Evolutionary conservation across 1,140 invertebrate species (phyloP).

Genomic region (Druon quercuslanigerum): DNA sequence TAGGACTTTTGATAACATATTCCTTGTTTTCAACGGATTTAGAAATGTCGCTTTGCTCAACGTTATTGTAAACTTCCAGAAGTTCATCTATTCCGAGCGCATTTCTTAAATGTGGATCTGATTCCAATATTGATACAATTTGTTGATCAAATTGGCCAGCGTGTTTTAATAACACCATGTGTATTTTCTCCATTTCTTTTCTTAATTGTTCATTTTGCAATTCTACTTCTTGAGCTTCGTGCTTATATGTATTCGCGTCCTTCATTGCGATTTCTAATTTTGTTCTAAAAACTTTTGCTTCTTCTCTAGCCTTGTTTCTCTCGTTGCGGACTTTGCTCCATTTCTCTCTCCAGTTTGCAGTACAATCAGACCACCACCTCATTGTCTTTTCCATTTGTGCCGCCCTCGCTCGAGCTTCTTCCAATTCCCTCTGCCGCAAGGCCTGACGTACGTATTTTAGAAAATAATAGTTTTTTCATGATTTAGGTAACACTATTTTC

Average conservation of each 20-base stretch:
- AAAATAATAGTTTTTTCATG: no score
- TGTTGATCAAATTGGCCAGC: constrained; percentile 79
- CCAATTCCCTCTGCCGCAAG: constrained; percentile 86
- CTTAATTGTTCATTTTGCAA: constrained; percentile 87
- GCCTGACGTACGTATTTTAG: constrained; percentile 70
- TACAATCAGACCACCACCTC: constrained; percentile 97
- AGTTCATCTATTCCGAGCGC: constrained; percentile 68
- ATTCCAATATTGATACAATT: constrained; percentile 68
- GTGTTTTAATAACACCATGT: constrained; percentile 81
- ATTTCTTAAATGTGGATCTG: constrained; percentile 68
- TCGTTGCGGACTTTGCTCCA: constrained; percentile 95
- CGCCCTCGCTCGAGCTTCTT: constrained; percentile 92
- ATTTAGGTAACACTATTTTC: no score
- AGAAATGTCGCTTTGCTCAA: constrained; percentile 44
- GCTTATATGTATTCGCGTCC: constrained; percentile 84
- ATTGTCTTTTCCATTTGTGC: constrained; percentile 99
- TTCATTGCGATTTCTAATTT: constrained; percentile 88
- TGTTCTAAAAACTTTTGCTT: constrained; percentile 86
- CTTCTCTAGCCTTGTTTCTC: constrained; percentile 90
- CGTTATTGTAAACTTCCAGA: constrained; percentile 67
- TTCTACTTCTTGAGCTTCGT: constrained; percentile 88
- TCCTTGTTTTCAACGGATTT: constrained; percentile 44
- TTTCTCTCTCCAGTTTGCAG: constrained; percentile 94
- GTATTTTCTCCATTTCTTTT: constrained; percentile 87
- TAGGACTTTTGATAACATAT: constrained; percentile 29